Base-by-base conservation (phyloP, 2,113 vertebrate genomes). In the Mesembrinibis cayennensis region DNA sequence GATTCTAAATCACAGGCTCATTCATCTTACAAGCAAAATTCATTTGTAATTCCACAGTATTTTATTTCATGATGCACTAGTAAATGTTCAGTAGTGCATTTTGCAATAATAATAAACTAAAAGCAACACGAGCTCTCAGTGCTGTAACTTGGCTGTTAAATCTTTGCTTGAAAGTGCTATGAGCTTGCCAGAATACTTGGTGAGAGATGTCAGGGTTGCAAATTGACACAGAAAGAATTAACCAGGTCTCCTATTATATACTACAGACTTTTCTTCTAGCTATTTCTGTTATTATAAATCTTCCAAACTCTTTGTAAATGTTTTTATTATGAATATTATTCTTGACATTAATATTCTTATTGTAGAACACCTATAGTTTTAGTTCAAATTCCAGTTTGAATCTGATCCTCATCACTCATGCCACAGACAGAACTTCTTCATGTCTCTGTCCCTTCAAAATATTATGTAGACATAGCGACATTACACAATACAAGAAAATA, bases 31-130 rank as follows among this genome's bases (percentile, higher is more conserved):
- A 38, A 78, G 69, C 45, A 89, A 62, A 56, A 67, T 42, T 82
- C 79, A 85, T 72, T 90, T 89, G 56, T 83, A 84, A 88, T 84
- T 71, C 80, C 70, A 17, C 32, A 15, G 81, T 67, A 40, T 90
- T 90, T 94, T 88, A 92, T 90, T 94, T 91, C 93, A 76, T 0
- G 62, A 88, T 93, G 87, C 89, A 87, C 87, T 53, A 55, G 5
- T 82, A 94, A 92, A 71, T 86, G 71, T 84, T 93, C 86, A 72
- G 88, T 59, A 89, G 95, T 56, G 82, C 93, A 73, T 93, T 95
- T 87, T 95, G 89, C 93, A 96, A 93, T 92, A 93, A 86, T 92
- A 93, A 97, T 90, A 95, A 95, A 95, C 93, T 91, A 90, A 94
- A 89, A 96, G 96, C 92, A 96, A 96, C 89, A 84, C 55, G 91